phyloP scores from a whole-genome alignment of 2,888 invertebrate genomes.

The Lucinisca nassula region DNA sequence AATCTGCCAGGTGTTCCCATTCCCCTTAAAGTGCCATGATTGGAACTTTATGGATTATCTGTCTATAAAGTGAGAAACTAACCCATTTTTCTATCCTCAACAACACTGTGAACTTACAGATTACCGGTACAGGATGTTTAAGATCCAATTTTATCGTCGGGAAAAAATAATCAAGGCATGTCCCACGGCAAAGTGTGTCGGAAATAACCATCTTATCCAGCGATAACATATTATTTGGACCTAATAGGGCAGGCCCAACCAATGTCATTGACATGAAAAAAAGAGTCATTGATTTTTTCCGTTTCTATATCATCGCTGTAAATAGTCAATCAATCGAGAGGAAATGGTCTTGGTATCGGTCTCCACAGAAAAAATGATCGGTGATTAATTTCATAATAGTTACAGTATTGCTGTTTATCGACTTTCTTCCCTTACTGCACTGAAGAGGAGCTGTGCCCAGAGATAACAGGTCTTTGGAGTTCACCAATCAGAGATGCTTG shows the following conservation, averaged over 20 bases:
- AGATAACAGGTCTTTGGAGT: too few relatives aligned
- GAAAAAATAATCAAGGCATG: neutral
- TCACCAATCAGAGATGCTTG: too few relatives aligned
- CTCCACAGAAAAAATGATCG: neutral
- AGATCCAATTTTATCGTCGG: neutral
- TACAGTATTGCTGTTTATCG: neutral
- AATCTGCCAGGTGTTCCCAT: too few relatives aligned
- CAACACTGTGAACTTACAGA: neutral
- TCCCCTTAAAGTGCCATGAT: too few relatives aligned
- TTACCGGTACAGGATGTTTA: neutral
- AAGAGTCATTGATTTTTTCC: neutral
- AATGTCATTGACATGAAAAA: neutral
- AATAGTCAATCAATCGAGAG: conserved; percentile 1
- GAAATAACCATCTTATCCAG: neutral
- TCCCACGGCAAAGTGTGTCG: neutral
- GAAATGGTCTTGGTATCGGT: neutral
- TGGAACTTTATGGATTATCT: too few relatives aligned
- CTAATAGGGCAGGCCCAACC: neutral
- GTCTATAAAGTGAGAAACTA: too few relatives aligned
- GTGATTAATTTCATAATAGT: conserved; percentile 8
- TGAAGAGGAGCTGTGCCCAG: too few relatives aligned
- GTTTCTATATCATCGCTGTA: neutral
- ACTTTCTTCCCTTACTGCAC: neutral
- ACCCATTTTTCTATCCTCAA: too few relatives aligned
- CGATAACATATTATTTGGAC: neutral